Conservation (phyloP, 2,797 vertebrate genomes). For the Alcedo quadribrachys region DNA sequence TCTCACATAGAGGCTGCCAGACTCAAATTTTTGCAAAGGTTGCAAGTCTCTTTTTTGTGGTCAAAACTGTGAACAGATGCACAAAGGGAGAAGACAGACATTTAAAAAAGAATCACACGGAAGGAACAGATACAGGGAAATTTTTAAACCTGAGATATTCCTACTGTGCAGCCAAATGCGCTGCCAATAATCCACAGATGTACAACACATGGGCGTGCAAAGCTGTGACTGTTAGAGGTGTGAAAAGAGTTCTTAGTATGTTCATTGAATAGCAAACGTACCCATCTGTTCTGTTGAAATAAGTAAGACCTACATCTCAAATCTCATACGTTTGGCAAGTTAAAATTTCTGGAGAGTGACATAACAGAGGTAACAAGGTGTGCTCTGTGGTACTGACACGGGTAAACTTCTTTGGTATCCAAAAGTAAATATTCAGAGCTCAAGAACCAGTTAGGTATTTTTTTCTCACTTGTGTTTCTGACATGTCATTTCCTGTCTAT, state of each 20-base stretch:
- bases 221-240: slow-evolving; percentile 67
- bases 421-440: slow-evolving; percentile 36
- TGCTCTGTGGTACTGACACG: not conserved
- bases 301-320: slow-evolving; percentile 9
- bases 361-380: slow-evolving; percentile 35
- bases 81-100: slow-evolving; percentile 40
- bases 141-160: slow-evolving; percentile 60
- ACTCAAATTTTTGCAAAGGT: slow-evolving; percentile 24
- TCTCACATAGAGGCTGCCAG: slow-evolving; percentile 1
- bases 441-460: not conserved
- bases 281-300: slow-evolving; percentile 61
- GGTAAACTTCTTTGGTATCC: not conserved
- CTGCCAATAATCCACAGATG: slow-evolving; percentile 64
- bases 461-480: slow-evolving; percentile 2
- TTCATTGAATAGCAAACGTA: slow-evolving; percentile 51
- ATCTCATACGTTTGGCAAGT: not conserved
- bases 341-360: slow-evolving; percentile 30
- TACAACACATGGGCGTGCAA: slow-evolving; percentile 62
- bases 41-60: slow-evolving; percentile 38
- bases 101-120: not conserved
- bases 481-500: not conserved
- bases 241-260: slow-evolving; percentile 57
- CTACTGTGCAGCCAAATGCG: slow-evolving; percentile 55
- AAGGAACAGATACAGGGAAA: slow-evolving; percentile 22
- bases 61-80: slow-evolving; percentile 60